Evolutionary conservation across 2,113 vertebrate species (phyloP).

Genomic region (Prietella phreatophila): DNA sequence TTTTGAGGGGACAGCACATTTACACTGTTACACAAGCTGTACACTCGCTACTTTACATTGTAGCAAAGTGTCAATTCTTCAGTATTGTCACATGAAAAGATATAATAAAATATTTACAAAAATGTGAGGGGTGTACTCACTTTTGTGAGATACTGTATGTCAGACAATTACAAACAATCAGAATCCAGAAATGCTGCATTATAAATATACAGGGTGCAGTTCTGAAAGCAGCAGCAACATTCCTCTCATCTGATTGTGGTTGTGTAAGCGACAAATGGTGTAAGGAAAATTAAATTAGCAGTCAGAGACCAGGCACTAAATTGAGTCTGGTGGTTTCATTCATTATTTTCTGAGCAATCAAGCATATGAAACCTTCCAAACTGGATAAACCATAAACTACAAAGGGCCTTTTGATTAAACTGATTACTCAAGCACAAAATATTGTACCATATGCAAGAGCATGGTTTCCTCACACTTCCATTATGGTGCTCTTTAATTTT

Average conservation of each 20-base stretch:
- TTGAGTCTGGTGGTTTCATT: neutral
- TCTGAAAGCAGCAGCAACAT: neutral
- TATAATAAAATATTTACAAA: too few relatives aligned
- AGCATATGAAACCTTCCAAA: neutral
- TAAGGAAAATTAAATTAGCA: neutral
- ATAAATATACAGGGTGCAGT: neutral
- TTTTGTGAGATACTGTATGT: neutral
- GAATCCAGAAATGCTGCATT: neutral
- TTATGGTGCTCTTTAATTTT: neutral
- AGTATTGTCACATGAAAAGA: too few relatives aligned
- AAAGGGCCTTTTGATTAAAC: slow-evolving; percentile 6
- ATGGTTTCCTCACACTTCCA: neutral
- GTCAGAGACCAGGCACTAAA: neutral
- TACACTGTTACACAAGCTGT: too few relatives aligned
- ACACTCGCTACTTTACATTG: too few relatives aligned
- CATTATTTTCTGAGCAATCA: neutral
- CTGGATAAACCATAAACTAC: neutral
- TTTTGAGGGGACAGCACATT: too few relatives aligned
- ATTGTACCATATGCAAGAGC: neutral
- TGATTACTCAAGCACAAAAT: neutral
- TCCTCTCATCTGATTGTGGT: neutral
- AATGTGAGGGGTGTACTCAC: too few relatives aligned
- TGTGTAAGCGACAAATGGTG: neutral
- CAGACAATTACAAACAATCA: neutral
- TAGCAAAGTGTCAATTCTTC: too few relatives aligned